Conservation (phyloP, 2,113 vertebrate species). For the Orthonyx spaldingii region DNA sequence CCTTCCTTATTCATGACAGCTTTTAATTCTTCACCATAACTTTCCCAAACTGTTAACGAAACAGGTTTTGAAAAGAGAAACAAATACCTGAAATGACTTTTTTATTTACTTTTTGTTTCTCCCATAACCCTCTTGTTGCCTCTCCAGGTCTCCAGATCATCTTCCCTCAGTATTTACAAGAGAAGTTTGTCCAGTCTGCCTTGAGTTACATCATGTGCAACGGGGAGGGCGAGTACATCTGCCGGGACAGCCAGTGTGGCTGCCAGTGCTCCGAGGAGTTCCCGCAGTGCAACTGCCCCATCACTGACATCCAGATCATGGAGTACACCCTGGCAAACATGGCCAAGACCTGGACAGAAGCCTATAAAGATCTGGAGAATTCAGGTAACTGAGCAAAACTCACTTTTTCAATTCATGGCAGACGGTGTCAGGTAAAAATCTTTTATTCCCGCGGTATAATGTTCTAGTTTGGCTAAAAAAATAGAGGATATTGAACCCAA, state of each 20-base stretch:
- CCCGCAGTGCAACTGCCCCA: slow-evolving; percentile 97
- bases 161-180: slow-evolving; percentile 96
- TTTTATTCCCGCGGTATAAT: neutral
- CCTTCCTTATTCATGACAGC: neutral
- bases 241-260: slow-evolving; percentile 88
- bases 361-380: slow-evolving; percentile 96
- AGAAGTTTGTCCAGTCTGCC: slow-evolving; percentile 98
- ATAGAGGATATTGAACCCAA: neutral
- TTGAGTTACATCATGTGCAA: slow-evolving; percentile 99
- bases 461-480: neutral
- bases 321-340: slow-evolving; percentile 91
- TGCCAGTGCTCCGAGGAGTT: slow-evolving; percentile 93
- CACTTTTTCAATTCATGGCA: accelerated
- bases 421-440: neutral
- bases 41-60: slow-evolving; percentile 50
- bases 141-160: slow-evolving; percentile 93
- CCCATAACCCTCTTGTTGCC: neutral
- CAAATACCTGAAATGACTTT: neutral
- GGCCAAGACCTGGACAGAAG: slow-evolving; percentile 90
- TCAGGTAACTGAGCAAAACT: slow-evolving; percentile 78
- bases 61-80: neutral
- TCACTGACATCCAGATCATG: slow-evolving; percentile 98
- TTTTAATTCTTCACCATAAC: neutral
- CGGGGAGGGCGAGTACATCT: slow-evolving; percentile 94
- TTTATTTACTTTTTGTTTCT: accelerated